These are phyloP conservation scores for Cantharis nigra DNA, from an alignment of 2,888 invertebrate species.

Conservation along the genomic window DNA sequence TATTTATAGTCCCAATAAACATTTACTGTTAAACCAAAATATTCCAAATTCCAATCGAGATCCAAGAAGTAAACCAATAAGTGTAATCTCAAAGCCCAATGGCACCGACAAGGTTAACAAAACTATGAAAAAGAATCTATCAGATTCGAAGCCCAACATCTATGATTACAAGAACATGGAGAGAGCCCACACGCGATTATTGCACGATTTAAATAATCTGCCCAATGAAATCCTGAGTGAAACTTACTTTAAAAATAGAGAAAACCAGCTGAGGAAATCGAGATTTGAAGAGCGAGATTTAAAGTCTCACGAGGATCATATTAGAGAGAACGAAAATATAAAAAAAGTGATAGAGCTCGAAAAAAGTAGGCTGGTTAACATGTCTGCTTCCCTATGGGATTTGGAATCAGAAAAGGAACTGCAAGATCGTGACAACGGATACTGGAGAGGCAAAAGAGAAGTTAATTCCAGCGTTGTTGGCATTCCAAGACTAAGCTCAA, in stretches of 20 bases:
- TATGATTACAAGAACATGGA: constrained; percentile 52
- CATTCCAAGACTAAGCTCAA: constrained; percentile 49
- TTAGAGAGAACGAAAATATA: constrained; percentile 49
- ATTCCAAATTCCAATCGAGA: constrained; percentile 41
- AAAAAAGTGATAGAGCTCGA: constrained; percentile 46
- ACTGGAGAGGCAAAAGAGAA: constrained; percentile 47
- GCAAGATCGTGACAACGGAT: constrained; percentile 53
- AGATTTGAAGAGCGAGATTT: constrained; percentile 53
- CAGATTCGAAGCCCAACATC: constrained; percentile 43
- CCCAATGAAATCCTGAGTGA: constrained; percentile 55
- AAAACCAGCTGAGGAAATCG: constrained; percentile 49
- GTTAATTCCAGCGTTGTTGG: constrained; percentile 32
- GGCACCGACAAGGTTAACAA: constrained; percentile 12
- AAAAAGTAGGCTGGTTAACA: constrained; percentile 41
- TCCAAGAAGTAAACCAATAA: constrained; percentile 47
- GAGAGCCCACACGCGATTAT: constrained; percentile 47
- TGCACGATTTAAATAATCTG: constrained; percentile 51
- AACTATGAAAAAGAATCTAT: constrained; percentile 46
- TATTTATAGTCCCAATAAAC: constrained; percentile 41
- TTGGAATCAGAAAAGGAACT: constrained; percentile 62
- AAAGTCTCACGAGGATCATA: constrained; percentile 48
- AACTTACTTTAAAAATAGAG: constrained; percentile 52
- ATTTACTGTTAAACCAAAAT: constrained; percentile 26
- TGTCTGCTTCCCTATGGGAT: constrained; percentile 58
- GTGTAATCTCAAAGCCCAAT: constrained; percentile 2